These are phyloP conservation scores for Streptopelia turtur DNA, from an alignment of 2,797 vertebrate genomes.

Conservation along the genomic window DNA sequence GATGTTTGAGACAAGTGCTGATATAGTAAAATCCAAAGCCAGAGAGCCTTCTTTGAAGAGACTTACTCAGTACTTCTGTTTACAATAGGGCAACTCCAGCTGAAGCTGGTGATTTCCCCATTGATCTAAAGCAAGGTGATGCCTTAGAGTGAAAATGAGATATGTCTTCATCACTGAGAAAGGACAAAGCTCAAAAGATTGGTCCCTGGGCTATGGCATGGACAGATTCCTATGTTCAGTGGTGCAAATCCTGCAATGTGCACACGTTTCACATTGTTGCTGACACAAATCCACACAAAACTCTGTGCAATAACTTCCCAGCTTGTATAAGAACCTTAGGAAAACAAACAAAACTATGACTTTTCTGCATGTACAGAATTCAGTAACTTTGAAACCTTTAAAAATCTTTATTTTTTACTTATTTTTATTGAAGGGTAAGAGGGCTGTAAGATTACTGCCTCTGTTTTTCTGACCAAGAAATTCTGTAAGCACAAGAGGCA, in stretches of 20 bases:
- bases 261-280: neutral
- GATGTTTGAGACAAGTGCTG: neutral
- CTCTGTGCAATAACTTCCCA: neutral
- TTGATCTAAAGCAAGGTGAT: neutral
- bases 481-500: neutral
- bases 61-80: neutral
- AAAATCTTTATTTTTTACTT: neutral
- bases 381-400: neutral
- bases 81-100: rapidly evolving
- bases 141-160: neutral
- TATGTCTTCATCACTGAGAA: neutral
- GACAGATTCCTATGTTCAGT: neutral
- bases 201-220: neutral
- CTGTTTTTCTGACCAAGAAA: neutral
- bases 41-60: neutral
- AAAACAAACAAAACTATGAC: neutral
- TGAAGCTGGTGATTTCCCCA: neutral
- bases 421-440: neutral
- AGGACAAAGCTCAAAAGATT: neutral
- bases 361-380: neutral
- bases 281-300: neutral
- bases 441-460: neutral
- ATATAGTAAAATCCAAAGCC: neutral
- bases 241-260: neutral
- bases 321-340: too few relatives aligned